These are phyloP conservation scores for Drosophila bifasciata DNA, from an alignment of 1,140 invertebrate species.

Conservation along the genomic window DNA sequence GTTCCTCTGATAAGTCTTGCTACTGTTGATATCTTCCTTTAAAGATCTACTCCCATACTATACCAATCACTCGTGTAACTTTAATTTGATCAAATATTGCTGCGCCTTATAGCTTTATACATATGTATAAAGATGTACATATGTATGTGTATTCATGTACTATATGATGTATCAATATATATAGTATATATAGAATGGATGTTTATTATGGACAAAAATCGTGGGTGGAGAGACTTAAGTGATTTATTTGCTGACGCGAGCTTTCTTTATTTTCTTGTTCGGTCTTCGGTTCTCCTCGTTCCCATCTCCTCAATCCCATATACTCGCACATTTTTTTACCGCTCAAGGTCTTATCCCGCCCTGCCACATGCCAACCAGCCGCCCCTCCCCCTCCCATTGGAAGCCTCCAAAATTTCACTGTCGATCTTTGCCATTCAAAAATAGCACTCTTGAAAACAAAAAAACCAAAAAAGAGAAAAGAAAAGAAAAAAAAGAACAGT, in stretches of 20 bases:
- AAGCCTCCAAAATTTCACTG: constrained; percentile 60
- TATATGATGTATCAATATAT: not conserved
- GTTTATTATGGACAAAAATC: constrained; percentile 42
- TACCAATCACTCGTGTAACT: too few relatives aligned
- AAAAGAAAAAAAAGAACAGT: constrained; percentile 14
- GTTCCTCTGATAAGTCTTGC: too few relatives aligned
- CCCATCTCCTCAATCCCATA: not conserved
- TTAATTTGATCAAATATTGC: too few relatives aligned
- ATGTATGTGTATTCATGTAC: too few relatives aligned
- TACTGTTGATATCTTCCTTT: too few relatives aligned
- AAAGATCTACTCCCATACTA: too few relatives aligned
- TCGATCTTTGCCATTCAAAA: constrained; percentile 78
- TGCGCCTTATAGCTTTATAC: too few relatives aligned
- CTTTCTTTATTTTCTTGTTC: constrained; percentile 43
- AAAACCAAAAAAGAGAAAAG: not conserved
- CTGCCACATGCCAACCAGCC: not conserved
- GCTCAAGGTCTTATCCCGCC: constrained; percentile 60
- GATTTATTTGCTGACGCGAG: constrained; percentile 75
- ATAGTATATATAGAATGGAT: constrained; percentile 19
- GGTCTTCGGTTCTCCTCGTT: not conserved
- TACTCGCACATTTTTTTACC: constrained; percentile 29
- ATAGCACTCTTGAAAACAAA: constrained; percentile 42
- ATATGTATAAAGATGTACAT: constrained; percentile 1
- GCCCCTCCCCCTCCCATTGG: not conserved
- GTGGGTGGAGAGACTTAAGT: constrained; percentile 50